Conservation (phyloP, 1,140 invertebrate species). For the Andricus grossulariae region DNA sequence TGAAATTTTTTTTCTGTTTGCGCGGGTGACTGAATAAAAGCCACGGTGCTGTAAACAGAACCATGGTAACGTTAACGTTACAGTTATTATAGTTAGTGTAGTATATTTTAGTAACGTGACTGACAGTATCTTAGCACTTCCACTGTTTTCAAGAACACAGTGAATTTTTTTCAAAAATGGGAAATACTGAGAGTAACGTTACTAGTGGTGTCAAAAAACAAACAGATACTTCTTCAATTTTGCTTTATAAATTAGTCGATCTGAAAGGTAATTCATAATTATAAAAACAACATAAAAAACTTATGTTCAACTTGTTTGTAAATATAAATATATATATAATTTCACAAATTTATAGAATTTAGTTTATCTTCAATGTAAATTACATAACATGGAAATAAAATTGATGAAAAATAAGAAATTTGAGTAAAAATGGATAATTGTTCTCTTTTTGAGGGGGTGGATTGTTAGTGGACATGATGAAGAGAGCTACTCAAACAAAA, state of each 20-base stretch:
- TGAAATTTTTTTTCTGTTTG: neutral
- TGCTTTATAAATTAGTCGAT: conserved; percentile 90
- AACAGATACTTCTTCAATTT: conserved; percentile 86
- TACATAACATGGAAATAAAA: neutral
- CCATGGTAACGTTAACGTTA: conserved; percentile 4
- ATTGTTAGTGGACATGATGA: conserved; percentile 94
- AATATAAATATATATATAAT: neutral
- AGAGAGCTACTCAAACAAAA: conserved; percentile 91
- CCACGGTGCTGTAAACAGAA: conserved; percentile 19
- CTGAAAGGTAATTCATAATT: conserved; percentile 82
- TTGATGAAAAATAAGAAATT: neutral
- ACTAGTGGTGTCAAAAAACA: conserved; percentile 94
- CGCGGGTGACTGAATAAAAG: neutral
- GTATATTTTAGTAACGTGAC: neutral
- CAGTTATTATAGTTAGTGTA: neutral
- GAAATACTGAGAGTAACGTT: conserved; percentile 95
- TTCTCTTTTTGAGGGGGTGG: conserved; percentile 83
- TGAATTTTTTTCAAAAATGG: conserved; percentile 78
- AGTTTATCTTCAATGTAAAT: neutral
- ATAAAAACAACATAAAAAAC: neutral
- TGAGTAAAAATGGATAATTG: neutral
- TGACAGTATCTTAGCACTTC: neutral
- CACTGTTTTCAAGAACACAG: neutral
- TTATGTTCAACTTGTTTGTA: neutral
- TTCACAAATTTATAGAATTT: neutral